phyloP scores from a whole-genome alignment of 2,797 vertebrate genomes.

The Graptemys geographica region DNA sequence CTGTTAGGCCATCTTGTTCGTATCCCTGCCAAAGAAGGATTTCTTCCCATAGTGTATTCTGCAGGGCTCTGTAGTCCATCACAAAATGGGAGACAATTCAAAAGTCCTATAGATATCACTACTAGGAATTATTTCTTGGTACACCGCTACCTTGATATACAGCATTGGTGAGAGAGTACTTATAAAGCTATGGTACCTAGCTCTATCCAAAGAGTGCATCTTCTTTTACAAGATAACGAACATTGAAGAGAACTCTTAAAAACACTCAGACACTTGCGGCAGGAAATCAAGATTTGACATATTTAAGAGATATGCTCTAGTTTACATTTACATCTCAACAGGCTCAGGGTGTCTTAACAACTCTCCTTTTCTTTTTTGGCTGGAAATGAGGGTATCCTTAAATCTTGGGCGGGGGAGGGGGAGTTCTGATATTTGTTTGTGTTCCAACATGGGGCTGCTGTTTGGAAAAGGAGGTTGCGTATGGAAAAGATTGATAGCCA shows the following conservation, averaged over 20 bases:
- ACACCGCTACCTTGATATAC: too few relatives aligned
- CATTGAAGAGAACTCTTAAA: conserved; percentile 31
- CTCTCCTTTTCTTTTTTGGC: background rate
- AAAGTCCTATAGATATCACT: background rate
- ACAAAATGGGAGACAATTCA: background rate
- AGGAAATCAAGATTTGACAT: background rate
- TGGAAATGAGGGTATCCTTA: background rate
- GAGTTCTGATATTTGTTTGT: background rate
- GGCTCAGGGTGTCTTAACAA: background rate
- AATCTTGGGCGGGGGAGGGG: background rate
- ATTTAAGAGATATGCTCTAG: background rate
- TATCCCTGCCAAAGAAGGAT: background rate
- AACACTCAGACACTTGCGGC: conserved; percentile 25
- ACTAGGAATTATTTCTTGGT: background rate
- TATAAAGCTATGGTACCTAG: background rate
- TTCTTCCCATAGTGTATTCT: background rate
- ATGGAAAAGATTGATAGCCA: conserved; percentile 61
- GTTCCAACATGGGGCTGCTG: conserved; percentile 27
- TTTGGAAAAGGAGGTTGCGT: conserved; percentile 38
- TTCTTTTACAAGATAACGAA: conserved; percentile 40
- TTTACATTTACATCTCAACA: background rate
- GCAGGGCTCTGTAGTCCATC: background rate
- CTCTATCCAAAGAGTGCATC: conserved; percentile 30
- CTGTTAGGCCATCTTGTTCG: background rate
- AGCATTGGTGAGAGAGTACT: background rate